Conservation (phyloP, 1,140 invertebrate genomes). For the Theocolax elegans region DNA sequence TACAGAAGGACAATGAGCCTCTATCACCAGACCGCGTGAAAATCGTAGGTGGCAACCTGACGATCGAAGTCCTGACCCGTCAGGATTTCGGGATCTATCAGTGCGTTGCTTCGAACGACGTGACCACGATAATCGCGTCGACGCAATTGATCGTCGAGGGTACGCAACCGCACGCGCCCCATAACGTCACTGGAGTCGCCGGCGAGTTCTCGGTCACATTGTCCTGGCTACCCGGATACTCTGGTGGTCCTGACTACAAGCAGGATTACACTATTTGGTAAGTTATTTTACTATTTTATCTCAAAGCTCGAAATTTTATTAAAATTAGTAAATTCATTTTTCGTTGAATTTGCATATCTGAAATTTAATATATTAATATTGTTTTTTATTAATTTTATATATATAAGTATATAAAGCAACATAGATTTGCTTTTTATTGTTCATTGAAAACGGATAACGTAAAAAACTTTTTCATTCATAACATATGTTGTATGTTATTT, state of each 20-base stretch:
- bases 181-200: conserved; percentile 89
- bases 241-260: conserved; percentile 92
- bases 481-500: too few species aligned
- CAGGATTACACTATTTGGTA: conserved; percentile 94
- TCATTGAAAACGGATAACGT: too few species aligned
- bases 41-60: conserved; percentile 87
- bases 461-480: too few species aligned
- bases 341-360: too few species aligned
- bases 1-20: conserved; percentile 79
- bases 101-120: conserved; percentile 94
- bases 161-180: conserved; percentile 95
- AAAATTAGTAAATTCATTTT: neutral
- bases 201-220: conserved; percentile 90
- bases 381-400: too few species aligned
- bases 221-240: conserved; percentile 93
- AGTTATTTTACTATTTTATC: too few species aligned
- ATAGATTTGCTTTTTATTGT: too few species aligned
- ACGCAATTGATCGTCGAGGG: conserved; percentile 94
- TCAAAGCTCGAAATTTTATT: too few species aligned
- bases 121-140: conserved; percentile 89
- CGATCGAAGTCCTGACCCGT: conserved; percentile 86
- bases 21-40: conserved; percentile 83
- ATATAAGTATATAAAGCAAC: too few species aligned
- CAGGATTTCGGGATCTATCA: conserved; percentile 95
- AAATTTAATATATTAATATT: too few species aligned